phyloP scores from a whole-genome alignment of 2,113 vertebrate species.

The Notiomystis cincta region DNA sequence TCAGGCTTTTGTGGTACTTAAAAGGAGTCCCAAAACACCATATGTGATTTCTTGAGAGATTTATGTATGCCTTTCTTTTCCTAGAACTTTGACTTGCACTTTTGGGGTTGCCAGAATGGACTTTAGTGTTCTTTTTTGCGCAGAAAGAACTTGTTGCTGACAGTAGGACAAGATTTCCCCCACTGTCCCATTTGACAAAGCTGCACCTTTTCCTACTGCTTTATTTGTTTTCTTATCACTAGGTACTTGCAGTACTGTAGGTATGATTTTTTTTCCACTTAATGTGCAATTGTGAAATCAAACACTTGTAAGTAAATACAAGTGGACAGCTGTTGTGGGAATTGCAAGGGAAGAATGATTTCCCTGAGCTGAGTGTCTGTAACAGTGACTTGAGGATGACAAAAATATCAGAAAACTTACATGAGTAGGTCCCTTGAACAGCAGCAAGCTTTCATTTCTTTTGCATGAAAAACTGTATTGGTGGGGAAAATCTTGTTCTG shows the following conservation, averaged over 20 bases:
- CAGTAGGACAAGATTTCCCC: neutral
- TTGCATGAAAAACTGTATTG: neutral
- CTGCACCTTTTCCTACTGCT: neutral
- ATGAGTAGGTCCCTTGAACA: neutral
- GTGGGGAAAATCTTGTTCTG: neutral
- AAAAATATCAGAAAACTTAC: neutral
- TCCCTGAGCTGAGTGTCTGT: neutral
- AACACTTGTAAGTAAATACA: neutral
- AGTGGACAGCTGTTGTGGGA: neutral
- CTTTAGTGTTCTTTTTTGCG: neutral
- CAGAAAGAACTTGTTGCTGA: neutral
- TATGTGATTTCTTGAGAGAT: neutral
- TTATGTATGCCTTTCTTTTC: neutral
- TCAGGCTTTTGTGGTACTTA: neutral
- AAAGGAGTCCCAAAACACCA: neutral
- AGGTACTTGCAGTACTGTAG: neutral
- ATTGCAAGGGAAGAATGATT: neutral
- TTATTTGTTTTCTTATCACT: constrained; percentile 16
- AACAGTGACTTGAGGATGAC: neutral
- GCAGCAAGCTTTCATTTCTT: neutral
- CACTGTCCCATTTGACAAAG: neutral
- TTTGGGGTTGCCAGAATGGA: neutral
- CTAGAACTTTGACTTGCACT: neutral
- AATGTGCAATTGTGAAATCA: neutral
- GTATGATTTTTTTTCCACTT: neutral